These are phyloP conservation scores for Antennarius striatus DNA, from an alignment of 2,113 vertebrate genomes.

Conservation along the genomic window DNA sequence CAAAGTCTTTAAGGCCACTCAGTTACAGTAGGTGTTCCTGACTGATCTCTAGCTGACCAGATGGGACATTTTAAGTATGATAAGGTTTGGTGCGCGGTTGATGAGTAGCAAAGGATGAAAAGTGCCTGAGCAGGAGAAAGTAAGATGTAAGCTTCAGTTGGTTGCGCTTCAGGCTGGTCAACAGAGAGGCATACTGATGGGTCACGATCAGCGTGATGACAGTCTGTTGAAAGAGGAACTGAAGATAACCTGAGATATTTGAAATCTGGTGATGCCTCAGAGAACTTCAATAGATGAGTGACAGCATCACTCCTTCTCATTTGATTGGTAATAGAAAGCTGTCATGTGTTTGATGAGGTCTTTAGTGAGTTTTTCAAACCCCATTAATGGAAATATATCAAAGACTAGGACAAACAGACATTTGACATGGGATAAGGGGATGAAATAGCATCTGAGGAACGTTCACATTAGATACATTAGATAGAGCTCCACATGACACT, in stretches of 20 bases:
- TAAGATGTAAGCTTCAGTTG: slow-evolving; percentile 13
- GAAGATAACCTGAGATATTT: slow-evolving; percentile 12
- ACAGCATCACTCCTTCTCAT: slow-evolving; percentile 18
- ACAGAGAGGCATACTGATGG: slow-evolving; percentile 3
- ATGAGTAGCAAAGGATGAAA: slow-evolving; percentile 2
- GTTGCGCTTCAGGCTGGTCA: slow-evolving; percentile 13
- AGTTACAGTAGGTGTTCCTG: slow-evolving; percentile 21
- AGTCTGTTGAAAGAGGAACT: slow-evolving; percentile 11
- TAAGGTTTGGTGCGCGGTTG: not conserved
- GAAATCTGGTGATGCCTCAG: slow-evolving; percentile 8
- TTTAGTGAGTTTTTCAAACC: slow-evolving; percentile 33
- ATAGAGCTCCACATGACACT: not conserved
- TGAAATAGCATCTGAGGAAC: slow-evolving; percentile 17
- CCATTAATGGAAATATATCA: slow-evolving; percentile 45
- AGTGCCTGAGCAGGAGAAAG: slow-evolving; percentile 18
- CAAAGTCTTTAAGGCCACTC: slow-evolving; percentile 50
- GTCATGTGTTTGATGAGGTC: slow-evolving; percentile 8
- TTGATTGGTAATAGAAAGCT: slow-evolving; percentile 21
- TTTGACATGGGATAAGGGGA: slow-evolving; percentile 21
- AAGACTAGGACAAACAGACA: slow-evolving; percentile 37
- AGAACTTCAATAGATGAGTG: slow-evolving; percentile 20
- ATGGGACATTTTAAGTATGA: slow-evolving; percentile 26
- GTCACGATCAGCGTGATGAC: slow-evolving; percentile 12
- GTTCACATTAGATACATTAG: not conserved
- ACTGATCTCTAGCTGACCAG: slow-evolving; percentile 40